Evolutionary conservation across 2,888 invertebrate genomes (phyloP).

Genomic region (Aphodius sticticus): DNA sequence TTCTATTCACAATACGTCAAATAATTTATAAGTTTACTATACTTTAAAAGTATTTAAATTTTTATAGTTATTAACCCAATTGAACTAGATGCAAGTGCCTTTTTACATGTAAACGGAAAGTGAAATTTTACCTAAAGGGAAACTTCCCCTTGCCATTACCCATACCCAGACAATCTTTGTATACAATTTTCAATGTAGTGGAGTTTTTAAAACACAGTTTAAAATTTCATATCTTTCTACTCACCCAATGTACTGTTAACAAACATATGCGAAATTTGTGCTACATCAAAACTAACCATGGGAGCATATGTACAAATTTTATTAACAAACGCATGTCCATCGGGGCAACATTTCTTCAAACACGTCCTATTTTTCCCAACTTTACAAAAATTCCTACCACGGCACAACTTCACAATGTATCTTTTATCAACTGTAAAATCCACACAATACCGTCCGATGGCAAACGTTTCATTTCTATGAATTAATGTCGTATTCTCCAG

Average conservation of each 20-base stretch:
- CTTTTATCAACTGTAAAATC: neutral
- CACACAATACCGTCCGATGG: neutral
- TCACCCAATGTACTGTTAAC: neutral
- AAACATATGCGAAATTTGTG: neutral
- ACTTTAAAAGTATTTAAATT: too few species aligned
- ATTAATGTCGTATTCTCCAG: neutral
- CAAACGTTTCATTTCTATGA: conserved; percentile 13
- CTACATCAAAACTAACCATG: neutral
- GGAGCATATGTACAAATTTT: neutral
- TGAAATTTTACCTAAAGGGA: too few species aligned
- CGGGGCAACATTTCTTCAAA: conserved; percentile 18
- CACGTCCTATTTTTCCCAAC: neutral
- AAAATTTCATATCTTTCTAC: neutral
- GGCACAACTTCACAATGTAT: conserved; percentile 7
- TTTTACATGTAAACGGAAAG: too few species aligned
- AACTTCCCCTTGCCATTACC: too few species aligned
- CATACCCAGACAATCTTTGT: too few species aligned
- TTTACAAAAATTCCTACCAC: neutral
- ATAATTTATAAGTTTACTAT: too few species aligned
- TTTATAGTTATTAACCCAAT: too few species aligned
- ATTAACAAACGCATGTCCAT: neutral
- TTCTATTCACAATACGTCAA: too few species aligned
- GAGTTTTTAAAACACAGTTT: too few species aligned
- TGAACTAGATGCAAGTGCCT: too few species aligned
- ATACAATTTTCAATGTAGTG: too few species aligned